A percentile compares a stretch with the other conserved stretches of the same genome.
phyloP scores from a whole-genome alignment of 1,140 invertebrate species.

The Drosophila lini region DNA sequence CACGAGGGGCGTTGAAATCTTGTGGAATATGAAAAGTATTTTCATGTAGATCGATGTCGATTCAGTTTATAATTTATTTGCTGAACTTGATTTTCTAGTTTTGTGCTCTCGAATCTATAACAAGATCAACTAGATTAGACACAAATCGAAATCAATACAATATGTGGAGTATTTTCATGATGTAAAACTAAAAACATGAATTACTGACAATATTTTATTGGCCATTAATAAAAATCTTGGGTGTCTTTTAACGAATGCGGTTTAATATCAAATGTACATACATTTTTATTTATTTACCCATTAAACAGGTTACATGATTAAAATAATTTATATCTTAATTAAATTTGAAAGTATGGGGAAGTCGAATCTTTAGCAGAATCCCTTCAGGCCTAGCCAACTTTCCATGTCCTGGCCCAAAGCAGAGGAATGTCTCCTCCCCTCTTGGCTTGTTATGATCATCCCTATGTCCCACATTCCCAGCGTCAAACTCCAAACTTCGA shows the following conservation, averaged over 20 bases:
- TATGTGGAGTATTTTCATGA: not conserved
- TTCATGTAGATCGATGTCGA: slow-evolving; percentile 17
- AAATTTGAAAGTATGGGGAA: not conserved
- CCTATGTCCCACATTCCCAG: slow-evolving; percentile 1
- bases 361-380: no score
- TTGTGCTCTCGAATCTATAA: slow-evolving; percentile 27
- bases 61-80: slow-evolving; percentile 25
- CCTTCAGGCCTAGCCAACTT: not conserved
- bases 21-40: slow-evolving; percentile 31
- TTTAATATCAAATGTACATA: not conserved
- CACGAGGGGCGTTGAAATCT: slow-evolving; percentile 19
- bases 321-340: not conserved
- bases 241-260: not conserved
- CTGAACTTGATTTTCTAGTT: slow-evolving; percentile 46
- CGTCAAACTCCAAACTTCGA: not conserved
- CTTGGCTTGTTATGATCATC: not conserved
- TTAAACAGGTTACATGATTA: not conserved
- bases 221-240: not conserved
- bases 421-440: not conserved
- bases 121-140: slow-evolving; percentile 36
- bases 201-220: not conserved
- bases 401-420: not conserved
- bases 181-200: slow-evolving; percentile 8
- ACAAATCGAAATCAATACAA: slow-evolving; percentile 5
- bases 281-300: not conserved